These are phyloP conservation scores for Allophyes oxyacanthae DNA, from an alignment of 2,888 invertebrate genomes.

Conservation along the genomic window DNA sequence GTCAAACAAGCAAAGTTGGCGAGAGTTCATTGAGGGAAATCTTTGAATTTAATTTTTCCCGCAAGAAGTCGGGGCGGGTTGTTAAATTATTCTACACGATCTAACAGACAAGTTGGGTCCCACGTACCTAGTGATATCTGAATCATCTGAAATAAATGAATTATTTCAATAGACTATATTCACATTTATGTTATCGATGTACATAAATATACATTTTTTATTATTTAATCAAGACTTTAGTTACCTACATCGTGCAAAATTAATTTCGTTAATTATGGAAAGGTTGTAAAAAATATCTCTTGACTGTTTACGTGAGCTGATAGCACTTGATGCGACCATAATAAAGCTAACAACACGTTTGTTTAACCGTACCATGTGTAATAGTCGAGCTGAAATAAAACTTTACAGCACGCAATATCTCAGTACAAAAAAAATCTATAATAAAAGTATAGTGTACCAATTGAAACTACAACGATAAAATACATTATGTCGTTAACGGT, in stretches of 20 bases:
- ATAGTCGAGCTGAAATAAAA: no score
- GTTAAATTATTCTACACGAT: no score
- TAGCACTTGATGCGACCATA: slow-evolving; percentile 15
- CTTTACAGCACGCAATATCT: no score
- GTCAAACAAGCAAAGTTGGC: no score
- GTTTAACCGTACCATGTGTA: neutral
- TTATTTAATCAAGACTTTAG: slow-evolving; percentile 10
- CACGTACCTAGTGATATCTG: no score
- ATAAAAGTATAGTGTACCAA: slow-evolving; percentile 3
- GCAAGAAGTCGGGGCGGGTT: no score
- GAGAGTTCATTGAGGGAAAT: no score
- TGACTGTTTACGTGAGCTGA: slow-evolving; percentile 8
- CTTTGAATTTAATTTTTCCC: no score
- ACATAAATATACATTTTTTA: neutral
- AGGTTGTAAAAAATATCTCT: slow-evolving; percentile 25
- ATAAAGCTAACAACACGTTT: slow-evolving; percentile 10
- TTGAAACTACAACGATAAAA: slow-evolving; percentile 11
- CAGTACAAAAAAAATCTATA: neutral
- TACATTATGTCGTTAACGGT: slow-evolving; percentile 3
- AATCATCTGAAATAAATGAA: no score
- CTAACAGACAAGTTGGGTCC: no score
- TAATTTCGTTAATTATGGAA: slow-evolving; percentile 7
- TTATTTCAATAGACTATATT: no score
- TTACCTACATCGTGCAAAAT: neutral
- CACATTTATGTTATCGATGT: no score